Base-by-base conservation (phyloP, 92 coral and sea anemone species). In the Galaxea fascicularis region DNA sequence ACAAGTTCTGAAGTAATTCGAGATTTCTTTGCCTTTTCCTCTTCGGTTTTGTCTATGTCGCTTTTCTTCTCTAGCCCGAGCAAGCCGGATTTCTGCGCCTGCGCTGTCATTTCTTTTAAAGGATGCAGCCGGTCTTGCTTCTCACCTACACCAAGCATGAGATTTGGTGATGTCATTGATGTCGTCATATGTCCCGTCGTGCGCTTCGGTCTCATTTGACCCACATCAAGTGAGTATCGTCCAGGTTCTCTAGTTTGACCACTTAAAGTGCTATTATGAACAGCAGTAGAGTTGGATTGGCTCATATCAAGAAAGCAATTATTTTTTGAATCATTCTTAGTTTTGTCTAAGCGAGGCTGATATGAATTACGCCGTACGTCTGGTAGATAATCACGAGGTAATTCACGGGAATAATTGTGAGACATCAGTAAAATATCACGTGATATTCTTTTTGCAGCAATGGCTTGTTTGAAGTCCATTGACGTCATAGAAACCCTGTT, bases 1-100 rank as follows among this genome's bases (percentile, higher is more conserved):
- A 95, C 87, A 57, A 97, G 90, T 65, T 97, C 99, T 65, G 94
- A 91, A 25, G 94, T 89, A 51, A 95, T 85, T 49, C 98, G 95
- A 68, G 90, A 90, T 64, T 91, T 88, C n/a, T 80, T 87, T 25
- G 77, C 29, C n/a, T 45, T 46, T 20, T 58, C 46, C 11, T 16
- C 86, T 0, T 59, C 82, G n/a, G 31, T 59, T 45, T 4, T 15
- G 16, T 68, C 77, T 13, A 56, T 26, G 17, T 82, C 58, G 10
- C 58, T 72, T 7, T 49, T 67, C 45, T 20, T 58, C 26, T 71
- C 78, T 4, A 44, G 31, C 9, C 11, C 75, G 0, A 35, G 58
- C 10, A 52, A 22, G 10, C 44, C 39, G 24, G 70, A 13, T 44
- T 12, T 71, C 41, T 2, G 25, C 15, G 60, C 22, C 10, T 69